These are phyloP conservation scores for Cebus imitator DNA, from an alignment of 2,113 vertebrate genomes.

Conservation along the genomic window DNA sequence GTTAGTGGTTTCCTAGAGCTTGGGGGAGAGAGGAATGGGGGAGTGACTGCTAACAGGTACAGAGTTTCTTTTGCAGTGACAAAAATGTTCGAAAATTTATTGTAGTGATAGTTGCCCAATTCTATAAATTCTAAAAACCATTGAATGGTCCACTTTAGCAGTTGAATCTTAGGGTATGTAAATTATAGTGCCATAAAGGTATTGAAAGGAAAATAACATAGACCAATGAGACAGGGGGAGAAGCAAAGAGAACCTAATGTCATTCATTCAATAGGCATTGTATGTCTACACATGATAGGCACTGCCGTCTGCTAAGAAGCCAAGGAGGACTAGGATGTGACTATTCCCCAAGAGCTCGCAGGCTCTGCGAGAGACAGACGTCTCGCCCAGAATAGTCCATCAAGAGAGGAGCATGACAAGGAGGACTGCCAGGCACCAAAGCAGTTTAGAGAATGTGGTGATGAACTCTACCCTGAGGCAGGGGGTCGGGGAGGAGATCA, in stretches of 20 bases:
- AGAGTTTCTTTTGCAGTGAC: not conserved
- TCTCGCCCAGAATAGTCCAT: not conserved
- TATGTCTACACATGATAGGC: fast-evolving
- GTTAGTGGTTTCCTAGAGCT: not conserved
- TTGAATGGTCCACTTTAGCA: too few relatives aligned
- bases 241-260: not conserved
- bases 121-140: not conserved
- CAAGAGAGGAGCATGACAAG: not conserved
- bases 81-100: not conserved
- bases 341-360: not conserved
- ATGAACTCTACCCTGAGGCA: not conserved
- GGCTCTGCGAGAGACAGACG: fast-evolving
- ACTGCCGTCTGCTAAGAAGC: not conserved
- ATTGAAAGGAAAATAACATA: not conserved
- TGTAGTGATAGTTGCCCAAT: not conserved
- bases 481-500: not conserved
- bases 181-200: not conserved
- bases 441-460: not conserved
- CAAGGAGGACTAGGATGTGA: not conserved
- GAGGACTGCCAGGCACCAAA: not conserved
- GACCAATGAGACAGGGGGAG: not conserved
- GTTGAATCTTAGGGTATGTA: not conserved
- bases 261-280: not conserved
- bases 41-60: not conserved
- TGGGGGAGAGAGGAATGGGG: not conserved